Evolutionary conservation across 2,888 invertebrate species (phyloP).

Genomic region (Latheticus oryzae): DNA sequence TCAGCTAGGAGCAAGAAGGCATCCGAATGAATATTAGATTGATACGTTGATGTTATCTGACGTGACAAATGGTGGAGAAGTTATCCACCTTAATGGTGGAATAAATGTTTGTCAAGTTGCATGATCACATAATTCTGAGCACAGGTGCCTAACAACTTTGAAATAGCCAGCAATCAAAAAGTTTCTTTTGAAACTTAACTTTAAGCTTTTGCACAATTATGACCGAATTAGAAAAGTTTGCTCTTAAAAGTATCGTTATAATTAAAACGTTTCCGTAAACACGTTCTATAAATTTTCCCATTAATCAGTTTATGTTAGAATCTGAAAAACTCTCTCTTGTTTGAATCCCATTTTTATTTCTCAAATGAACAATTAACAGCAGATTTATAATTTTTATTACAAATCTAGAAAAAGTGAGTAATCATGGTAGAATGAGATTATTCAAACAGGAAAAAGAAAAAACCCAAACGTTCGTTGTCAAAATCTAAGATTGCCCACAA

Average conservation of each 20-base stretch:
- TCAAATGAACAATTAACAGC: no score
- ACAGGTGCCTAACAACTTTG: conserved; percentile 13
- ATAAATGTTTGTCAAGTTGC: conserved; percentile 16
- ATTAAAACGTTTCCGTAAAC: conserved; percentile 28
- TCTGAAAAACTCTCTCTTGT: no score
- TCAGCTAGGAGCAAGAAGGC: conserved; percentile 15
- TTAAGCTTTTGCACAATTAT: conserved; percentile 16
- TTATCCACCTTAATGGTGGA: conserved; percentile 13
- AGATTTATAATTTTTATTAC: no score
- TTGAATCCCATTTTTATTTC: no score
- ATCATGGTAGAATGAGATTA: no score
- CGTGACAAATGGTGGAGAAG: conserved; percentile 12
- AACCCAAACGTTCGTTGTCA: no score
- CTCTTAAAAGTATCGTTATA: conserved; percentile 22
- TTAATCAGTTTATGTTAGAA: conserved; percentile 10
- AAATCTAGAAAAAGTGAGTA: no score
- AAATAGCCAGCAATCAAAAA: conserved; percentile 5
- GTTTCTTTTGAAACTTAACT: not conserved
- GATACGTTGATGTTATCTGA: conserved; percentile 28
- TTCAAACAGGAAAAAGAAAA: no score
- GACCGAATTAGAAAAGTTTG: conserved; percentile 24
- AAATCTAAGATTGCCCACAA: no score
- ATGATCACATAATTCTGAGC: conserved; percentile 5
- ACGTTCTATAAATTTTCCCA: conserved; percentile 9
- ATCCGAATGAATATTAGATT: conserved; percentile 30